phyloP scores from a whole-genome alignment of 2,113 vertebrate species.

The Mugil cephalus region DNA sequence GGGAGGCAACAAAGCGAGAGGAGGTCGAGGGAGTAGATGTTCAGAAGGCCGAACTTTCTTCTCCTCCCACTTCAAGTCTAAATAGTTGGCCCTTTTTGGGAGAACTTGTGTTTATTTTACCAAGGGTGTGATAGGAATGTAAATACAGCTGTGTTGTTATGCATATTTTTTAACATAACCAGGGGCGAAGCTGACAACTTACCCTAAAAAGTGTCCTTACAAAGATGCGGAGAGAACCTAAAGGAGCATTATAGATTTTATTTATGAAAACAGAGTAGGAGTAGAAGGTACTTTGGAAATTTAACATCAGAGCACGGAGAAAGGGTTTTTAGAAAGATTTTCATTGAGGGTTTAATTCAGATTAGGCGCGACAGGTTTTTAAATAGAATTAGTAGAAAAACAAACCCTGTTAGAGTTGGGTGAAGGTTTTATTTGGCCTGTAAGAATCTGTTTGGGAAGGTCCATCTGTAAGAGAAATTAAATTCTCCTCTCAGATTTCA shows the following conservation, averaged over 20 bases:
- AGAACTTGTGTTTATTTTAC: slow-evolving; percentile 61
- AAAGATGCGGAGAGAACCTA: not conserved
- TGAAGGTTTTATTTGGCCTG: not conserved
- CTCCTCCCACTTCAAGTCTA: slow-evolving; percentile 51
- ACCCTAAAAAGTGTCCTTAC: slow-evolving; percentile 2
- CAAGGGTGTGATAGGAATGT: slow-evolving; percentile 62
- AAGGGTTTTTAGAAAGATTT: not conserved
- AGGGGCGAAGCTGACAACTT: not conserved
- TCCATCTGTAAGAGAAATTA: slow-evolving; percentile 24
- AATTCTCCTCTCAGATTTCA: not conserved
- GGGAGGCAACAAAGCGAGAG: not conserved
- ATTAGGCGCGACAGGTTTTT: not conserved
- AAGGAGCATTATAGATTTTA: too few relatives aligned
- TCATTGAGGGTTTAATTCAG: not conserved
- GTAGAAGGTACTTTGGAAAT: too few relatives aligned
- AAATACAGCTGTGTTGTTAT: slow-evolving; percentile 59
- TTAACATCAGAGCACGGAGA: not conserved
- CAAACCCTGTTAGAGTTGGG: not conserved
- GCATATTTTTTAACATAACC: slow-evolving; percentile 19
- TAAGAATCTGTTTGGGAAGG: not conserved
- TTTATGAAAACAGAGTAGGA: too few relatives aligned
- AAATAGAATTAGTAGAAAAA: slow-evolving; percentile 5
- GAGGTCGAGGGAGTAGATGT: slow-evolving; percentile 38
- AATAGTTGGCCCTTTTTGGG: slow-evolving; percentile 56
- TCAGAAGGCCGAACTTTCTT: slow-evolving; percentile 32